Base-by-base conservation (phyloP, 2,113 vertebrate genomes). In the Struthidea cinerea region DNA sequence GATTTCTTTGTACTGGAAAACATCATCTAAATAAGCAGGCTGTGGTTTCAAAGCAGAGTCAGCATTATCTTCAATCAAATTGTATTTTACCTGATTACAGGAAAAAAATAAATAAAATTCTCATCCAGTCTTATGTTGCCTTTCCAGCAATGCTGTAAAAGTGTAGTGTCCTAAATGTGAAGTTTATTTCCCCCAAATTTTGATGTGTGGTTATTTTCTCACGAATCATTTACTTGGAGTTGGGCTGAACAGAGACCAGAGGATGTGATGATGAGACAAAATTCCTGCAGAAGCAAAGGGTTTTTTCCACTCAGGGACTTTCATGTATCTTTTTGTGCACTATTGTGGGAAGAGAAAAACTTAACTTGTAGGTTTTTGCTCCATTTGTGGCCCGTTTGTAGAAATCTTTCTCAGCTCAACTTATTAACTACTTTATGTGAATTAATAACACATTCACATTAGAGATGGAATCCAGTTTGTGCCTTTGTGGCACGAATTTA, bases 151-250 rank as follows among this genome's bases (percentile, higher is more conserved):
- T 35, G 22, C 7, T 39, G 26, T 27, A 41, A 4, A 41, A 76
- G 39, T 47, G 14, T 3, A 0, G 0, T 46, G 4, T 57, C 49
- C 17, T 70, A 59, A 61, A 68, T 24, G 13, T 32, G 49, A 67
- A 53, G 28, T 6, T 82, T 63, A 52, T 75, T 91, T 86, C 26
- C 50, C 50, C 13, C 19, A 77, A 9, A 41, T 89, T 88, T 65
- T 3, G 3, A 18, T 41, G 10, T 57, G 32, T 50, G 44, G 6
- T 32, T 91, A 28, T 84, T 67, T 78, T 85, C 53, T 82, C 47
- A 61, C 0, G 0, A 46, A 32, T 68, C 14, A 76, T 69, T 20
- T 5, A 44, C 2, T 5, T 30, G 19, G n/a, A 64, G 5, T 2
- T 77, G 7, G 10, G 13, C 21, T 77, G 60, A 78, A 22, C 10